Evolutionary conservation across 2,797 vertebrate genomes (phyloP).

Genomic region (Hemibagrus guttatus): DNA sequence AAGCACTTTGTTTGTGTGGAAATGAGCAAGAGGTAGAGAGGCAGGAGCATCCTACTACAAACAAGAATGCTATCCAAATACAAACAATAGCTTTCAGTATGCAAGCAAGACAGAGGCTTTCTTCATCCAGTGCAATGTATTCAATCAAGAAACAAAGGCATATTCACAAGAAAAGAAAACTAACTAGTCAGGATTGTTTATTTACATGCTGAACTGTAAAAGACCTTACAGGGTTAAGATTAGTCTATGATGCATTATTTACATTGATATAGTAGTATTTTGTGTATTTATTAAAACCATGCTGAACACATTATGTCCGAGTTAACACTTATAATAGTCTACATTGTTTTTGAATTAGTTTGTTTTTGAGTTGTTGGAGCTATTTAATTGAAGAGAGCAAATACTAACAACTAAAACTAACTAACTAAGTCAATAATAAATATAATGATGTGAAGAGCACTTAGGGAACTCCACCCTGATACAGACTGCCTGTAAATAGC

Average conservation of each 20-base stretch:
- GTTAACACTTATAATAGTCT: not conserved
- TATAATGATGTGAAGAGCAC: not conserved
- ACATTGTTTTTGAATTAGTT: not conserved
- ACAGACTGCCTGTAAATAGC: too few relatives aligned
- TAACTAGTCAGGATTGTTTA: not conserved
- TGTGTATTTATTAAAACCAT: not conserved
- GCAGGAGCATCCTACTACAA: constrained; percentile 7
- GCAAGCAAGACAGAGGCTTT: too few relatives aligned
- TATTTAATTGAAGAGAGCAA: not conserved
- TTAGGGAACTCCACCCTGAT: not conserved
- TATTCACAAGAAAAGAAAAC: not conserved
- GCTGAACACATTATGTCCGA: not conserved
- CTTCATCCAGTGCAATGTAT: not conserved
- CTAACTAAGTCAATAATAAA: not conserved
- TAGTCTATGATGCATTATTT: not conserved
- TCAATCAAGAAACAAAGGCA: not conserved
- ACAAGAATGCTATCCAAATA: not conserved
- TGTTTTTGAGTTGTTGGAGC: not conserved
- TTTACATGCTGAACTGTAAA: not conserved
- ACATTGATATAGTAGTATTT: not conserved
- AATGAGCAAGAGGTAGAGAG: not conserved
- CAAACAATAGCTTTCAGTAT: constrained; percentile 28
- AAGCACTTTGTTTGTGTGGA: constrained; percentile 26
- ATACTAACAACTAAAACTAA: not conserved
- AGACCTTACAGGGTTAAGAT: not conserved